Percentiles rank a stretch among this genome's conserved stretches.
Evolutionary conservation across 1,140 invertebrate genomes (phyloP).

Genomic region (Theocolax elegans): DNA sequence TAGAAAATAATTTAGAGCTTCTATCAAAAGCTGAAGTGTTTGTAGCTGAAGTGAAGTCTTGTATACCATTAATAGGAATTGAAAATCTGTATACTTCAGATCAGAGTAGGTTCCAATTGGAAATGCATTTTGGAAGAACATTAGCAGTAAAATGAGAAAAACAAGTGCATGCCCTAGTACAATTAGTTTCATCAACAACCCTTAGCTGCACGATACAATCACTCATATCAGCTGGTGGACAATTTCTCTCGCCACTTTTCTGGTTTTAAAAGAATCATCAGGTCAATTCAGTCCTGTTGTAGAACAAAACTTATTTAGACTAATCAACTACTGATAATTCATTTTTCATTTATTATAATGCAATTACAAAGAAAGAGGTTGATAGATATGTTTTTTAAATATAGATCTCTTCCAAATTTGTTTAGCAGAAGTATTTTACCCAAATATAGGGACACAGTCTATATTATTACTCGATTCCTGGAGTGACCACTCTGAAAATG

Average conservation of each 20-base stretch:
- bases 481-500: not conserved
- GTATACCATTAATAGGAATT: not conserved
- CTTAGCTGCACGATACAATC: constrained; percentile 40
- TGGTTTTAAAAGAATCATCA: constrained; percentile 38
- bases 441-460: not conserved
- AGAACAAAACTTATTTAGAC: constrained; percentile 25
- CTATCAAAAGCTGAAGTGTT: not conserved
- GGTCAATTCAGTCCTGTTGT: constrained; percentile 33
- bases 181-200: constrained; percentile 18
- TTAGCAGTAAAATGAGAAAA: constrained; percentile 41
- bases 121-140: constrained; percentile 40
- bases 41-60: not conserved
- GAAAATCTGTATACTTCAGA: constrained; percentile 37
- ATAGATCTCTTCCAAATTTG: not conserved
- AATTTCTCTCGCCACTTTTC: constrained; percentile 35
- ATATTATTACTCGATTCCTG: not conserved
- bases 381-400: no score
- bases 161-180: constrained; percentile 37
- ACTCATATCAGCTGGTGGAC: constrained; percentile 4
- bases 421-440: not conserved
- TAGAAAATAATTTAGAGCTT: not conserved
- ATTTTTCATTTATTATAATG: no score
- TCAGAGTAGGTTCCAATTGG: constrained; percentile 31
- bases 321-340: constrained; percentile 5
- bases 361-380: no score